Percentiles rank a stretch among this genome's conserved stretches.
phyloP scores from a whole-genome alignment of 2,888 invertebrate species.

The Desoria tigrina region DNA sequence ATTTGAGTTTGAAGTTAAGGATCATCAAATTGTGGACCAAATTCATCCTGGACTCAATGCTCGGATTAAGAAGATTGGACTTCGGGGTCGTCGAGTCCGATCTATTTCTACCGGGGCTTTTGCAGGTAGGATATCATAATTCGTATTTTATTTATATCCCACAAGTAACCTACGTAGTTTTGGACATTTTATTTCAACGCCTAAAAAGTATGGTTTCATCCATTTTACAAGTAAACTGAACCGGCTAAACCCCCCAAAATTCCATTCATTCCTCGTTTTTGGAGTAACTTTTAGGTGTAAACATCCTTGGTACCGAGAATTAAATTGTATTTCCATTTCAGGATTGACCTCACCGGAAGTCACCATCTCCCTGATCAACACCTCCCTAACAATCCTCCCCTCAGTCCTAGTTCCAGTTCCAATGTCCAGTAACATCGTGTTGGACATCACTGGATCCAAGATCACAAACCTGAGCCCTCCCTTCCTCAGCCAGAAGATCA shows the following conservation, averaged over 20 bases:
- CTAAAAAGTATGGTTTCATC: too few species aligned
- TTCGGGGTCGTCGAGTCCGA: slow-evolving; percentile 55
- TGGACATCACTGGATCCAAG: slow-evolving; percentile 78
- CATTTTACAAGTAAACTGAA: too few species aligned
- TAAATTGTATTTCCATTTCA: slow-evolving; percentile 19
- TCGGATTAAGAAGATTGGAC: slow-evolving; percentile 47
- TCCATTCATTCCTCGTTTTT: too few species aligned
- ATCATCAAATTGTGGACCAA: slow-evolving; percentile 71
- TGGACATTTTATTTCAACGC: too few species aligned
- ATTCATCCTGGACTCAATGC: slow-evolving; percentile 63
- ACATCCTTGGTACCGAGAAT: neutral
- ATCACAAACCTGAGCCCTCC: slow-evolving; percentile 75
- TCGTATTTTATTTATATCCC: too few species aligned
- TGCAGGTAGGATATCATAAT: slow-evolving; percentile 67
- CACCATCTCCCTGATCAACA: slow-evolving; percentile 74
- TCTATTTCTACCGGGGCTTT: slow-evolving; percentile 79
- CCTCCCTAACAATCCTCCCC: slow-evolving; percentile 74
- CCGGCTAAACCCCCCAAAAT: too few species aligned
- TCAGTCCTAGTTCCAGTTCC: slow-evolving; percentile 83
- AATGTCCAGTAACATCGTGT: slow-evolving; percentile 74
- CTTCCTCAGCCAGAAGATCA: slow-evolving; percentile 76
- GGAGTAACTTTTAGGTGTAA: too few species aligned
- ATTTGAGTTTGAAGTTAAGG: slow-evolving; percentile 83
- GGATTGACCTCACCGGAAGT: slow-evolving; percentile 69
- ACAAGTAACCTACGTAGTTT: too few species aligned